phyloP scores from a whole-genome alignment of 2,113 vertebrate genomes.

The Oncorhynchus gorbuscha region DNA sequence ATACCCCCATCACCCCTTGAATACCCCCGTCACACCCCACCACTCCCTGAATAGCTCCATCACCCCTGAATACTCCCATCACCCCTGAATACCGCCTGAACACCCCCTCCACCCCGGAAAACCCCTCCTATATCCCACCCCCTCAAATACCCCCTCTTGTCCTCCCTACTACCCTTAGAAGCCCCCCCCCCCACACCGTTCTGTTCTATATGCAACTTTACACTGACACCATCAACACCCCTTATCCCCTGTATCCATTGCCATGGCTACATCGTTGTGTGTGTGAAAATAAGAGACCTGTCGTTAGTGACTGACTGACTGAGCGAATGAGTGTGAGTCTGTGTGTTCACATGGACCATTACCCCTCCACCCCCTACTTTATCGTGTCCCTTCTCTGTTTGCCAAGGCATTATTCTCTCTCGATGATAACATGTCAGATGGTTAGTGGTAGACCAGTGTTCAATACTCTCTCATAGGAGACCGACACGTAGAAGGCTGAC shows the following conservation, averaged over 20 bases:
- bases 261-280: background rate
- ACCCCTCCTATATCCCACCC: background rate
- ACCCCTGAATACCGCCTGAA: no score
- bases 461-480: no score
- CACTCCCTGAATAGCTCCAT: no score
- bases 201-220: background rate
- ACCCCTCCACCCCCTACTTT: background rate
- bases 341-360: background rate
- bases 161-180: no score
- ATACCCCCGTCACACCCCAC: no score
- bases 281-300: background rate
- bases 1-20: no score
- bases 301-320: background rate
- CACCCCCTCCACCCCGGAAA: no score
- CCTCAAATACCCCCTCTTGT: background rate
- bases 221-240: background rate
- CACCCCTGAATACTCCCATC: no score
- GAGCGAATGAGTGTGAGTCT: background rate
- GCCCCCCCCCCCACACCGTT: no score
- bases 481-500: background rate
- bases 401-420: background rate
- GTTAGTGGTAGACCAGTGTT: no score
- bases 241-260: background rate
- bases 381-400: background rate
- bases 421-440: no score